A percentile compares a stretch with the other conserved stretches of the same genome.
These are phyloP conservation scores for Nomada ruficornis DNA, from an alignment of 2,888 invertebrate species.

Conservation along the genomic window DNA sequence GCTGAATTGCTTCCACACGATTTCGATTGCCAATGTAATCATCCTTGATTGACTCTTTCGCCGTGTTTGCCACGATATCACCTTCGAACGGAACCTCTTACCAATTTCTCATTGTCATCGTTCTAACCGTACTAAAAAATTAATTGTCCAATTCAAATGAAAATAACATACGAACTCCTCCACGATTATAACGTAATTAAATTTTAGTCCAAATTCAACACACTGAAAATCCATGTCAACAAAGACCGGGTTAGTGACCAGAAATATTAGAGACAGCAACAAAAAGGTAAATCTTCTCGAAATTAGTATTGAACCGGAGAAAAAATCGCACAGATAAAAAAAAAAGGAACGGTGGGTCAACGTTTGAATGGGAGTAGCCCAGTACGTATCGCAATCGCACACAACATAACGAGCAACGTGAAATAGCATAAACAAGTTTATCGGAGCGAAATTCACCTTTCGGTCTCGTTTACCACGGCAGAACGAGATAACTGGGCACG, in stretches of 20 bases:
- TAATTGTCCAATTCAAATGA: neutral
- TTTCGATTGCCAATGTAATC: neutral
- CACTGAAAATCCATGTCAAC: neutral
- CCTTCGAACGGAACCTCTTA: neutral
- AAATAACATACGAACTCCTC: neutral
- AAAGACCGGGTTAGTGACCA: neutral
- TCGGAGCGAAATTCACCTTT: constrained; percentile 52
- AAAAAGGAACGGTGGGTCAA: neutral
- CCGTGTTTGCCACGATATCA: no score
- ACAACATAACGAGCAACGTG: neutral
- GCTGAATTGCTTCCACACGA: neutral
- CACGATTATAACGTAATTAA: neutral
- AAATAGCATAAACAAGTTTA: constrained; percentile 15
- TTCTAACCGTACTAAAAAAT: neutral
- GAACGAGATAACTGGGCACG: constrained; percentile 38
- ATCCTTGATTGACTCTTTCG: neutral
- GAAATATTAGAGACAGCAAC: neutral
- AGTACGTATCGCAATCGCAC: neutral
- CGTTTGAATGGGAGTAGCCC: neutral
- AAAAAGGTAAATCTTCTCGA: neutral
- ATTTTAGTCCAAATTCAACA: neutral
- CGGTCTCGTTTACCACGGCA: constrained; percentile 32
- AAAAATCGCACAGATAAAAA: neutral
- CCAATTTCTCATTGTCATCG: neutral
- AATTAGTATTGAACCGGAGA: neutral